phyloP scores from a whole-genome alignment of 2,113 vertebrate genomes.

The Megalops atlanticus region DNA sequence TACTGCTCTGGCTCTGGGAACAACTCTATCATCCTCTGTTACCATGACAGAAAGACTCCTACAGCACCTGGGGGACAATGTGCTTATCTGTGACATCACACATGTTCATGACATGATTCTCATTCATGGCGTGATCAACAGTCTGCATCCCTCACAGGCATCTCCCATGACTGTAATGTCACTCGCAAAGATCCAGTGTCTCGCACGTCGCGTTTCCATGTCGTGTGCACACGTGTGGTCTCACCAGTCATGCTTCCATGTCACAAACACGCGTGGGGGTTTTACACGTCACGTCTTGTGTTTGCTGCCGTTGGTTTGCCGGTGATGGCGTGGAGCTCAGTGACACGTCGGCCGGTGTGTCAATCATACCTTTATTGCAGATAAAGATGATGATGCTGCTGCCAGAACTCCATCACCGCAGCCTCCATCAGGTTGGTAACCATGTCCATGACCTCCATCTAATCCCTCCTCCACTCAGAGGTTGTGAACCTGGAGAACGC shows the following conservation, averaged over 20 bases:
- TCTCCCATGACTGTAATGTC: constrained; percentile 2
- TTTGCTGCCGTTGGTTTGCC: constrained; percentile 45
- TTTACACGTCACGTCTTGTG: constrained; percentile 47
- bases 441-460: constrained; percentile 25
- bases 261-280: constrained; percentile 15
- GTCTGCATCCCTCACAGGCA: not conserved
- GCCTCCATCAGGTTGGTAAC: constrained; percentile 72
- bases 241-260: not conserved
- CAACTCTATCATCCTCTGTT: not conserved
- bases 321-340: constrained; percentile 56
- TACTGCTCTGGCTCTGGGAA: constrained; percentile 19
- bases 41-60: not conserved
- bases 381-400: constrained; percentile 66
- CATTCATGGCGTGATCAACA: not conserved
- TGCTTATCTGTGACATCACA: constrained; percentile 6
- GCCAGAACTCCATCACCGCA: constrained; percentile 61
- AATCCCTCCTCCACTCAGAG: not conserved
- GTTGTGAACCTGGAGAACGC: not conserved
- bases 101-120: not conserved
- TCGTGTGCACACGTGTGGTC: constrained; percentile 11
- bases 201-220: constrained; percentile 16
- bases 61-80: constrained; percentile 9
- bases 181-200: constrained; percentile 14
- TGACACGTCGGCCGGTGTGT: constrained; percentile 67
- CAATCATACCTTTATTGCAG: constrained; percentile 73